Evolutionary conservation across 2,113 vertebrate genomes (phyloP).

Genomic region (Ceyx melanurus): DNA sequence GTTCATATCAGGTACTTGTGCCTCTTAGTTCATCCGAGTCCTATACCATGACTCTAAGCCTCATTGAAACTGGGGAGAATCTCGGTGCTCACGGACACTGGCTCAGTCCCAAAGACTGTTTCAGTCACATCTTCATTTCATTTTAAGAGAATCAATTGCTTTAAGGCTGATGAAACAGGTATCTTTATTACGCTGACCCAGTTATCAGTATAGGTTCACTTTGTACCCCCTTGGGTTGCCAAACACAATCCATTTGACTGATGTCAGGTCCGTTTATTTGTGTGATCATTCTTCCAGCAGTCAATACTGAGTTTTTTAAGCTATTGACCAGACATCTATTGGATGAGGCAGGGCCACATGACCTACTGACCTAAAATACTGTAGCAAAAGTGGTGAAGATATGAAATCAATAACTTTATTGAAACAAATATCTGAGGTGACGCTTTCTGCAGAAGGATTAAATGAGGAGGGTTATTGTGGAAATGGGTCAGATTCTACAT

Average conservation of each 20-base stretch:
- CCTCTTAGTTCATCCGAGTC: background rate
- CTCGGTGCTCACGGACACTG: background rate
- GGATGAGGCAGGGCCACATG: constrained; percentile 55
- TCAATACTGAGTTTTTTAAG: constrained; percentile 55
- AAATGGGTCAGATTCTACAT: background rate
- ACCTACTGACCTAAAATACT: constrained; percentile 52
- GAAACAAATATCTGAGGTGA: constrained; percentile 2
- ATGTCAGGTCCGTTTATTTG: constrained; percentile 15
- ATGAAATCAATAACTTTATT: constrained; percentile 65
- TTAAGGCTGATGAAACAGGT: constrained; percentile 25
- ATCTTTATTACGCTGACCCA: constrained; percentile 23
- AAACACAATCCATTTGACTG: constrained; percentile 21
- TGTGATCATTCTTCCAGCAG: constrained; percentile 41
- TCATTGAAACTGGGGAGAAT: background rate
- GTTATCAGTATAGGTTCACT: background rate
- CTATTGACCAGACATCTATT: constrained; percentile 42
- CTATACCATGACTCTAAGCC: background rate
- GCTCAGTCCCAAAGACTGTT: background rate
- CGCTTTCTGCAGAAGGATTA: constrained; percentile 11
- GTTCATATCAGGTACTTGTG: background rate
- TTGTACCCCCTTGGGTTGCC: constrained; percentile 21
- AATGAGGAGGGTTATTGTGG: background rate
- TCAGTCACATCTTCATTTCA: background rate
- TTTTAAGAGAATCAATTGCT: constrained; percentile 34
- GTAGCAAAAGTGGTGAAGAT: constrained; percentile 41